Evolutionary conservation across 2,888 invertebrate species (phyloP).

Genomic region (Octonoba sinensis): DNA sequence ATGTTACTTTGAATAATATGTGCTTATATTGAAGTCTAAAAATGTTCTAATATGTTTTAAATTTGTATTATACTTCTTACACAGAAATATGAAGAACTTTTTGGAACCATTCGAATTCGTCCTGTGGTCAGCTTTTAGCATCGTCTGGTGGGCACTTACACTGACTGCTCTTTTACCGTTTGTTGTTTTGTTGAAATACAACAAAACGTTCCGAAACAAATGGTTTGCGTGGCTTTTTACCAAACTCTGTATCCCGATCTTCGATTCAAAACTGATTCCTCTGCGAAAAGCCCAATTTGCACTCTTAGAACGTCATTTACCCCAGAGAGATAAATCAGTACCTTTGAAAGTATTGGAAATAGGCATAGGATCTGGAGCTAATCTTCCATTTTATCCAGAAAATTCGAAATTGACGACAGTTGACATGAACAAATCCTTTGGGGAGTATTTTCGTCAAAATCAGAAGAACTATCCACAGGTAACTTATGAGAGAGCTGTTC

Average conservation of each 20-base stretch:
- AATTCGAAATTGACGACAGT: conserved; percentile 66
- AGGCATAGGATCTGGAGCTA: conserved; percentile 65
- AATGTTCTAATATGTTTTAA: too few relatives aligned
- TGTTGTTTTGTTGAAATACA: neutral
- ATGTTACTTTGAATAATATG: too few relatives aligned
- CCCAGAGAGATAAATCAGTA: neutral
- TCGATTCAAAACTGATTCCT: neutral
- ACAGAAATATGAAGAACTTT: too few relatives aligned
- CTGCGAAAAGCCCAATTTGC: conserved; percentile 8
- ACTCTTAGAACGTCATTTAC: conserved; percentile 9
- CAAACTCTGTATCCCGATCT: neutral
- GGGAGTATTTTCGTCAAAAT: conserved; percentile 61
- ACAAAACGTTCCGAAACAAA: neutral
- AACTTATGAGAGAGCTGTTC: conserved; percentile 63
- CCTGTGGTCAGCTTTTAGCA: neutral
- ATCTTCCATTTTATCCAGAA: conserved; percentile 67
- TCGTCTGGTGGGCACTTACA: neutral
- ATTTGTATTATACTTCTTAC: too few relatives aligned
- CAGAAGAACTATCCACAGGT: conserved; percentile 48
- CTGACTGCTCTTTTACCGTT: conserved; percentile 3
- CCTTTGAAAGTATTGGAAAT: conserved; percentile 65
- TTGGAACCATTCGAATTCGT: too few relatives aligned
- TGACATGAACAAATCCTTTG: conserved; percentile 67
- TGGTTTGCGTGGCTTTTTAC: neutral
- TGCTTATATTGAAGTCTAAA: too few relatives aligned